Base-by-base conservation (phyloP, 2,888 invertebrate species). In the Archips xylosteana region DNA sequence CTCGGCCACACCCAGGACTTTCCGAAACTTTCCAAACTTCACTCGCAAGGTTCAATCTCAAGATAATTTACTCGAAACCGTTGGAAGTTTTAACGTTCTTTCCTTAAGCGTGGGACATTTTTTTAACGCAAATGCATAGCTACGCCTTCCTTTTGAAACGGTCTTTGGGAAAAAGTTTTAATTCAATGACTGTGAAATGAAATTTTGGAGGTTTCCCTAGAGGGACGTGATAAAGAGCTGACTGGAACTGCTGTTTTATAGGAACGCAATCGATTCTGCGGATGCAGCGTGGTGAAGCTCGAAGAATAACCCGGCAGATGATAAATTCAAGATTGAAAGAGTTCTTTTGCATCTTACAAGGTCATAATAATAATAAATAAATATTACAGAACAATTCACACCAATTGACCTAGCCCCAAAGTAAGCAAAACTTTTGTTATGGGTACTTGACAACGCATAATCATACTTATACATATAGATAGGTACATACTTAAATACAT, bases 51-150 rank as follows among this genome's bases (percentile, higher is more conserved):
- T 83, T 82, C 85, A 87, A 88, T 87, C 85, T 85, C 79, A 71
- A 82, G 83, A 87, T 87, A 87, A 87, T 87, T 86, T 88, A 81
- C 82, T 73, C 80, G 81, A 82, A 81, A 83, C 82, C 83, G 79
- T 82, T 80, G 80, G 77, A 90, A 89, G 85, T 90, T 91, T 87
- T 86, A 87, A 89, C 85, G 86, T 83, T 81, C 83, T 84, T 82
- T 84, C 83, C 78, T 78, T 75, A 79, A 79, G 76, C 76, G 77
- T 76, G 78, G 76, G 80, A 78, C 82, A 82, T 83, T 82, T 77
- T 74, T 73, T 74, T 47, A 36, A 60, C 63, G 36, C 51, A 10
- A 70, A 70, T 54, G 69, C 74, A 70, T 54, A 54, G 54, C 54
- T 57, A 60, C 59, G 59, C 64, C 60, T 64, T 64, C 65, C 57